Base-by-base conservation (phyloP, 1,140 invertebrate genomes). In the Saccostrea glomerata region DNA sequence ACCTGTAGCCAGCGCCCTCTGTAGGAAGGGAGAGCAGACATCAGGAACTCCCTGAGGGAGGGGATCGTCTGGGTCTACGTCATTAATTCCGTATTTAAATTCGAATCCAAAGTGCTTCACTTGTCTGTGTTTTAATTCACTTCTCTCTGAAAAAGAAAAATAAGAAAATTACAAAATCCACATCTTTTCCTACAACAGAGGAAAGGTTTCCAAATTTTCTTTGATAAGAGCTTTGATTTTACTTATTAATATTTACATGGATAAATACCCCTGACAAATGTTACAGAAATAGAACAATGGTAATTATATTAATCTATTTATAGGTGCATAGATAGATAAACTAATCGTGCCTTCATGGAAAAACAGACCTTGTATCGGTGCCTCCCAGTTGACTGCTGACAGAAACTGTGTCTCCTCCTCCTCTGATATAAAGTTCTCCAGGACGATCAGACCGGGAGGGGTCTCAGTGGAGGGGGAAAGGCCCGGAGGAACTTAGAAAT, bases 101-200 rank as follows among this genome's bases (percentile, higher is more conserved):
- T 98, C 97, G 95, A 97, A 99, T 0, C 98, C 98, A 96, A 97
- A 99, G 95, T 99, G 98, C 94, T 97, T 97, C 0, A 99, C 98
- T 95, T 96, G 96, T 77, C 98, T 95, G 93, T 99, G 97, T 94
- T 99, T 99, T 84, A 94, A 70, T n/a, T 86, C 87, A 5, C 84
- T 25, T 85, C 55, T 54, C 25, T 85, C 23, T 70, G n/a, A 15
- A 13, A 70, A 60, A 3, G 7, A 66, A 66, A 47, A 47, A 47
- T 47, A 9, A 47, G 40, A 6, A 47, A 36, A 36, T 36, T 47
- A 47, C 47, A 7, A 47, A 47, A 2, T 47, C 0, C 0, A 36
- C 2, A 36, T 2, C 30, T 36, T 1, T 2, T 47, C 6, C 47
- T 47, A 47, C 47, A 47, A 47, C 2, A 47, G 47, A 47, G 1